phyloP scores from a whole-genome alignment of 1,140 invertebrate species.

The Cydia amplana region DNA sequence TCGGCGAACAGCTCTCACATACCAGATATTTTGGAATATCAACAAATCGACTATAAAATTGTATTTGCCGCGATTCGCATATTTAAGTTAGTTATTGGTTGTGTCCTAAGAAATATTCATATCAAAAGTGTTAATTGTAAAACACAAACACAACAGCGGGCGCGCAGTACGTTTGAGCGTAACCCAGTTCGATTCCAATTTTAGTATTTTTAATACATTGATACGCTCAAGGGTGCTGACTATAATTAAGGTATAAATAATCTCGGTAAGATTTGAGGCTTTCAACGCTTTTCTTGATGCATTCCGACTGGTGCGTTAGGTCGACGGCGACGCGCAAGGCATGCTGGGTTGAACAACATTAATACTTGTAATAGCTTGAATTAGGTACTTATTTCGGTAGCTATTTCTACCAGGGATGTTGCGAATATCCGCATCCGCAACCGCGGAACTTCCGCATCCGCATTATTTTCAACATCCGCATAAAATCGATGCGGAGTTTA shows the following conservation, averaged over 20 bases:
- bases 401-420: no score
- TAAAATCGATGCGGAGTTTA: no score
- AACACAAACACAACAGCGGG: slow-evolving; percentile 5
- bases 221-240: slow-evolving; percentile 54
- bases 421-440: no score
- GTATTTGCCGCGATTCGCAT: not conserved
- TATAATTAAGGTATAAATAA: slow-evolving; percentile 60
- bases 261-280: slow-evolving; percentile 71
- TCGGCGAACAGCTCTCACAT: not conserved
- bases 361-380: no score
- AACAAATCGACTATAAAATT: no score
- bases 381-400: no score
- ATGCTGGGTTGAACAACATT: not conserved
- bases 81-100: not conserved
- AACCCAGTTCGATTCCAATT: slow-evolving; percentile 5
- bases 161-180: slow-evolving; percentile 50
- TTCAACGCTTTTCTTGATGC: slow-evolving; percentile 71
- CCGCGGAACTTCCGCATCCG: no score
- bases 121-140: slow-evolving; percentile 15
- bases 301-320: slow-evolving; percentile 74
- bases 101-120: not conserved
- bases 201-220: slow-evolving; percentile 33
- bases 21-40: not conserved
- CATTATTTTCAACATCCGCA: no score
- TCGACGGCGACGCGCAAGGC: not conserved